Percentiles rank a stretch among this genome's conserved stretches.
Evolutionary conservation across 2,888 invertebrate species (phyloP).

Genomic region (Pimpla rufipes): DNA sequence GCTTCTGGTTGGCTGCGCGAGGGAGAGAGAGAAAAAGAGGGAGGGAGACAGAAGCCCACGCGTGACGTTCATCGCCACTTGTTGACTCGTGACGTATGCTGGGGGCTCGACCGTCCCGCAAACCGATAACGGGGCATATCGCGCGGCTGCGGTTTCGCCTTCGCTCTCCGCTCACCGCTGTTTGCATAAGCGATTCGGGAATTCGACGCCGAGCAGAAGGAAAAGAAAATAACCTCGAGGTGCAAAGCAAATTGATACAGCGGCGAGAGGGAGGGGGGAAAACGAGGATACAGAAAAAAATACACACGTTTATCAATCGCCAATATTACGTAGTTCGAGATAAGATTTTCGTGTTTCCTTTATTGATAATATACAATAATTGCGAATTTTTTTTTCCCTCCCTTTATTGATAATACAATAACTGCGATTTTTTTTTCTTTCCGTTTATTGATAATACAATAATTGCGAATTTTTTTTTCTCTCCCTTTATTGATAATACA

Average conservation of each 20-base stretch:
- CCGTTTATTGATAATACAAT: no score
- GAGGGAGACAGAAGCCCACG: background rate
- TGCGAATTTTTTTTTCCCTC: no score
- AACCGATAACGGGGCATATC: conserved; percentile 57
- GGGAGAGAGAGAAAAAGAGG: background rate
- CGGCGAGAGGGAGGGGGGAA: background rate
- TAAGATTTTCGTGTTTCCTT: background rate
- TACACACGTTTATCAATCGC: background rate
- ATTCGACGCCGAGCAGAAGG: background rate
- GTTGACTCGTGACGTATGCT: conserved; percentile 62
- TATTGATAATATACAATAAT: no score
- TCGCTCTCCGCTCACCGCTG: conserved; percentile 26
- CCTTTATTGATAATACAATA: no score
- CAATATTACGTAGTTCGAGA: background rate
- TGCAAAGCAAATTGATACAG: conserved; percentile 1
- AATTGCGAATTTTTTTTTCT: no score
- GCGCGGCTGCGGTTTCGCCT: conserved; percentile 48
- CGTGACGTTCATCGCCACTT: conserved; percentile 48
- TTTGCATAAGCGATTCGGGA: conserved; percentile 34
- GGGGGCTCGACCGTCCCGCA: conserved; percentile 65
- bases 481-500: no score
- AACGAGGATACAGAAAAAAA: background rate
- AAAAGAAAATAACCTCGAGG: background rate
- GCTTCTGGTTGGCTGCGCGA: background rate
- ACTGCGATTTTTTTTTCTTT: no score